A percentile compares a stretch with the other conserved stretches of the same genome.
phyloP scores from a whole-genome alignment of 2,888 invertebrate species.

The Bugula neritina region DNA sequence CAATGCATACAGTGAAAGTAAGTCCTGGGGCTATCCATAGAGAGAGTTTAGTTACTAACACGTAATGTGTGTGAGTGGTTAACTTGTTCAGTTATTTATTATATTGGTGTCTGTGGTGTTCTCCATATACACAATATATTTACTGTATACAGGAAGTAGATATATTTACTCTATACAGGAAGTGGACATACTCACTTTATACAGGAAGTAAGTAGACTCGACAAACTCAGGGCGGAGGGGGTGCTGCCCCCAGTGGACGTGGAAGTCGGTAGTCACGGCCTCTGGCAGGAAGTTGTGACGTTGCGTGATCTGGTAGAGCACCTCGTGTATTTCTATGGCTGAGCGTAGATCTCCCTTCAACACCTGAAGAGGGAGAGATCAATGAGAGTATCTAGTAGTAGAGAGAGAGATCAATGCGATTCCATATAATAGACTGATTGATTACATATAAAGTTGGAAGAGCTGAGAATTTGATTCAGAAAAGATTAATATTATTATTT shows the following conservation, averaged over 20 bases:
- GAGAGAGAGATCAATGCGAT: too few species aligned
- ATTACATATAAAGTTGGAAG: too few species aligned
- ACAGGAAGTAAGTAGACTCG: constrained; percentile 94
- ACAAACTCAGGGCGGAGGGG: constrained; percentile 93
- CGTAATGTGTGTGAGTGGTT: too few species aligned
- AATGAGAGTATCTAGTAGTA: too few species aligned
- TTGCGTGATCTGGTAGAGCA: constrained; percentile 96
- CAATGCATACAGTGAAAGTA: background rate
- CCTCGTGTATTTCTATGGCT: constrained; percentile 97
- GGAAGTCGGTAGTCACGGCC: constrained; percentile 94
- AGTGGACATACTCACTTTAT: constrained; percentile 56
- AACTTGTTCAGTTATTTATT: too few species aligned
- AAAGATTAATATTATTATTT: too few species aligned
- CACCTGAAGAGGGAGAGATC: constrained; percentile 57
- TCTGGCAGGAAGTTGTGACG: constrained; percentile 96
- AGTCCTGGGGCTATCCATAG: too few species aligned
- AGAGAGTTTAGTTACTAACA: too few species aligned
- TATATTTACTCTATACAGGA: background rate
- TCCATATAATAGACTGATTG: too few species aligned
- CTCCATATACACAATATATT: too few species aligned
- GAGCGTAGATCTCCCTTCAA: constrained; percentile 85
- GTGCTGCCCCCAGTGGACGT: constrained; percentile 97
- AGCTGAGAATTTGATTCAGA: too few species aligned
- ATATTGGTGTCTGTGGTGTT: too few species aligned
- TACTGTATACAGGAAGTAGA: background rate